Conservation (phyloP, 2,113 vertebrate genomes). For the Bagarius yarrelli region DNA sequence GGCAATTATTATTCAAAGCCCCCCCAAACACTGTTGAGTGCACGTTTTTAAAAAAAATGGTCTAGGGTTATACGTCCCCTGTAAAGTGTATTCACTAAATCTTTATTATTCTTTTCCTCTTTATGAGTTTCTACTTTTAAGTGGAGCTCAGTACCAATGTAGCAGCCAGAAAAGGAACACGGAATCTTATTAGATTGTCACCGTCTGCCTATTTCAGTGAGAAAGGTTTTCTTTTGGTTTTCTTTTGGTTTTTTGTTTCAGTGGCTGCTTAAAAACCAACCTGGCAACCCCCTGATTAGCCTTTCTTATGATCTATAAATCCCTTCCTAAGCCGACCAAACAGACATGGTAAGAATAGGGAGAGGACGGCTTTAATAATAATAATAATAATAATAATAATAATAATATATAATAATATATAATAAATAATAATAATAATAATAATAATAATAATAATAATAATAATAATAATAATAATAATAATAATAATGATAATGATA, state of each 20-base stretch:
- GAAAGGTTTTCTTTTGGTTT: too few species aligned
- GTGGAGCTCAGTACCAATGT: background rate
- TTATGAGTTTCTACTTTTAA: background rate
- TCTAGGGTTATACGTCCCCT: background rate
- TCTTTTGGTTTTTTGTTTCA: too few species aligned
- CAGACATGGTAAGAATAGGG: background rate
- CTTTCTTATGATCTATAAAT: background rate
- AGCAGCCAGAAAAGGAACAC: background rate
- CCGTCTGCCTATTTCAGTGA: background rate
- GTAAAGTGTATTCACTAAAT: background rate
- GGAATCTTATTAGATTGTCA: background rate
- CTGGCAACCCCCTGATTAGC: slow-evolving; percentile 10
- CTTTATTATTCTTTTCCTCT: background rate
- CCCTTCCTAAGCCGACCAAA: background rate
- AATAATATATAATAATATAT: background rate
- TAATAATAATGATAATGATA: too few species aligned
- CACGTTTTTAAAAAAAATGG: background rate
- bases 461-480: too few species aligned
- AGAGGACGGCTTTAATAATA: too few species aligned
- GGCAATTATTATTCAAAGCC: slow-evolving; percentile 3
- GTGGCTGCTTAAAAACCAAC: background rate
- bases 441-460: too few species aligned
- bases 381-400: background rate
- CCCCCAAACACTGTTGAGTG: background rate
- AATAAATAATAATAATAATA: too few species aligned